These are phyloP conservation scores for Drosophila parabipectinata DNA, from an alignment of 1,140 invertebrate genomes.

Conservation along the genomic window DNA sequence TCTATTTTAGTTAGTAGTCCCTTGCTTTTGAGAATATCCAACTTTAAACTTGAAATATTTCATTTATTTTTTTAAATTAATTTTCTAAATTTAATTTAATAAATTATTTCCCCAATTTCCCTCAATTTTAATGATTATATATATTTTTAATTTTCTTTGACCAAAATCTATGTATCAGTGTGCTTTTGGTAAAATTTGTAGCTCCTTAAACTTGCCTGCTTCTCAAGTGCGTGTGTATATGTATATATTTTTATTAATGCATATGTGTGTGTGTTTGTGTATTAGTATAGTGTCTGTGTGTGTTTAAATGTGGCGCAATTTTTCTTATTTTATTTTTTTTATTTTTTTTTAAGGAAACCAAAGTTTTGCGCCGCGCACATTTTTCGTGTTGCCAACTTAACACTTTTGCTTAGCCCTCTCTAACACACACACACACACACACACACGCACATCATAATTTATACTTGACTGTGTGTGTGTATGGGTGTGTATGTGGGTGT, in stretches of 20 bases:
- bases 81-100: no score
- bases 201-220: slow-evolving; percentile 6
- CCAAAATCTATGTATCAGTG: slow-evolving; percentile 4
- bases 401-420: slow-evolving; percentile 70
- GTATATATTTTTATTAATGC: slow-evolving; percentile 1
- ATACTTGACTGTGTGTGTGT: slow-evolving; percentile 51
- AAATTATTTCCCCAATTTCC: no score
- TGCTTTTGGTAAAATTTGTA: slow-evolving; percentile 24
- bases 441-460: slow-evolving; percentile 26
- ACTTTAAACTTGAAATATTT: no score
- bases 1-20: no score
- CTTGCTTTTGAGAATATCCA: no score
- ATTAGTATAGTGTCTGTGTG: slow-evolving; percentile 6
- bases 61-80: no score
- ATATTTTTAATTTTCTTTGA: background rate
- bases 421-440: slow-evolving; percentile 17
- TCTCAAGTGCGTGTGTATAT: slow-evolving; percentile 26
- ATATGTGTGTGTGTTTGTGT: background rate
- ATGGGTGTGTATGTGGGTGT: slow-evolving; percentile 1
- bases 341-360: slow-evolving; percentile 50
- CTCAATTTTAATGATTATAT: no score
- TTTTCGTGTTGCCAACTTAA: slow-evolving; percentile 80
- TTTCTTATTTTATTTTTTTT: slow-evolving; percentile 9
- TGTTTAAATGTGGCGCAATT: slow-evolving; percentile 6
- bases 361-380: slow-evolving; percentile 73